Evolutionary conservation across 2,888 invertebrate species (phyloP).

Genomic region (Leucophenga maculata): DNA sequence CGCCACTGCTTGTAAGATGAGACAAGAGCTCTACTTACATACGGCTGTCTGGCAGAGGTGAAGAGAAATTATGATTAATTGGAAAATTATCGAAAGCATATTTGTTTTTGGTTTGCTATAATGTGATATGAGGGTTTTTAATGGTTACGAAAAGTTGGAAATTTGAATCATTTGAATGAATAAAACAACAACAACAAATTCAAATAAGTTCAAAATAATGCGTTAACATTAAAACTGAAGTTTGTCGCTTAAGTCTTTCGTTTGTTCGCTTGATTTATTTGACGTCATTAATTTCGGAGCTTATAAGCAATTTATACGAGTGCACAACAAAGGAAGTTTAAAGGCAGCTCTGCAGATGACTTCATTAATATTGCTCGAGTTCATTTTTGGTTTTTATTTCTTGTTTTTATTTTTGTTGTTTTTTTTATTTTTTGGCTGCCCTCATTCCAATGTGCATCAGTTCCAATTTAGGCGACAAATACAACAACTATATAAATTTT

Average conservation of each 20-base stretch:
- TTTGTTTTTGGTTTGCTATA: background rate
- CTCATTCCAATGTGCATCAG: constrained; percentile 40
- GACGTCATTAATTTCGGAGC: constrained; percentile 20
- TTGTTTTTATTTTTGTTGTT: constrained; percentile 6
- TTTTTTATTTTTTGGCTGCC: constrained; percentile 11
- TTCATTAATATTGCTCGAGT: constrained; percentile 18
- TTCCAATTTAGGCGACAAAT: constrained; percentile 52
- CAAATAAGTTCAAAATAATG: background rate
- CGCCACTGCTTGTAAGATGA: constrained; percentile 12
- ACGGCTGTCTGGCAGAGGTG: background rate
- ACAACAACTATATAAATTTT: constrained; percentile 32
- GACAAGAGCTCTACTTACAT: constrained; percentile 33
- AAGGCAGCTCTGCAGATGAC: constrained; percentile 7
- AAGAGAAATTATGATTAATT: constrained; percentile 64
- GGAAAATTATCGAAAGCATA: constrained; percentile 60
- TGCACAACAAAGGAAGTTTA: constrained; percentile 9
- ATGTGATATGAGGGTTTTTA: background rate
- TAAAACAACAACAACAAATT: background rate
- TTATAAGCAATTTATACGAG: constrained; percentile 10
- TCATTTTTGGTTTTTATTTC: background rate
- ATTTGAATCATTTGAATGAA: background rate
- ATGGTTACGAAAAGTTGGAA: constrained; percentile 5
- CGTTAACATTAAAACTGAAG: constrained; percentile 20
- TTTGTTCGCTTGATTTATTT: constrained; percentile 25
- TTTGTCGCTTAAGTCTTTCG: constrained; percentile 40